These are phyloP conservation scores for Patella depressa DNA, from an alignment of 2,888 invertebrate species.

Conservation along the genomic window DNA sequence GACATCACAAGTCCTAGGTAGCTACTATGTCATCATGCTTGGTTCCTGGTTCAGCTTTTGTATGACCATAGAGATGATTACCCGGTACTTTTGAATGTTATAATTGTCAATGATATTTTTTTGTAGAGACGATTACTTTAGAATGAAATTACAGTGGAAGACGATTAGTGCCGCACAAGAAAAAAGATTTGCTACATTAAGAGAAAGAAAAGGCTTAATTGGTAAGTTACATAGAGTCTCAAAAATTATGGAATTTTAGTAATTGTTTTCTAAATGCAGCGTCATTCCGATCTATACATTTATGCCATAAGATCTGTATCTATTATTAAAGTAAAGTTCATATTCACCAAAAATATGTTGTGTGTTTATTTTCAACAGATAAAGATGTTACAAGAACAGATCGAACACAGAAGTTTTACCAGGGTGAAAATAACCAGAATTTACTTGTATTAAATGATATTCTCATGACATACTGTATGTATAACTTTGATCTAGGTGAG, in stretches of 20 bases:
- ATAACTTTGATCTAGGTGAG: constrained; percentile 92
- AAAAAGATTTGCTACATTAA: constrained; percentile 86
- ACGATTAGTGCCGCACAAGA: constrained; percentile 91
- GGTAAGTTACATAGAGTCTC: constrained; percentile 71
- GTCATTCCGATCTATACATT: not conserved
- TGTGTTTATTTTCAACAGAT: constrained; percentile 75
- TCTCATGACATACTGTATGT: constrained; percentile 98
- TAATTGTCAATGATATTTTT: constrained; percentile 7
- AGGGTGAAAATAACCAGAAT: constrained; percentile 94
- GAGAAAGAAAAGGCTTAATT: constrained; percentile 92
- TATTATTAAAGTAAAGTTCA: not conserved
- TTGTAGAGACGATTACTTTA: constrained; percentile 84
- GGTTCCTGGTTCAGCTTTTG: no score
- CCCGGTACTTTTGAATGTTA: no score
- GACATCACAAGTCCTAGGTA: no score
- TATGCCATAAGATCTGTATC: not conserved
- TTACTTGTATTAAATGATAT: constrained; percentile 88
- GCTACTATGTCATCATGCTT: not conserved
- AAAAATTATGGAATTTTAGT: no score
- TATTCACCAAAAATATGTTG: not conserved
- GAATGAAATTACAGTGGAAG: constrained; percentile 97
- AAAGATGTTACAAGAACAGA: constrained; percentile 98
- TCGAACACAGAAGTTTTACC: constrained; percentile 88
- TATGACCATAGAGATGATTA: no score
- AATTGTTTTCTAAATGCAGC: not conserved